Conservation (phyloP, 2,888 invertebrate species). For the Acleris holmiana region DNA sequence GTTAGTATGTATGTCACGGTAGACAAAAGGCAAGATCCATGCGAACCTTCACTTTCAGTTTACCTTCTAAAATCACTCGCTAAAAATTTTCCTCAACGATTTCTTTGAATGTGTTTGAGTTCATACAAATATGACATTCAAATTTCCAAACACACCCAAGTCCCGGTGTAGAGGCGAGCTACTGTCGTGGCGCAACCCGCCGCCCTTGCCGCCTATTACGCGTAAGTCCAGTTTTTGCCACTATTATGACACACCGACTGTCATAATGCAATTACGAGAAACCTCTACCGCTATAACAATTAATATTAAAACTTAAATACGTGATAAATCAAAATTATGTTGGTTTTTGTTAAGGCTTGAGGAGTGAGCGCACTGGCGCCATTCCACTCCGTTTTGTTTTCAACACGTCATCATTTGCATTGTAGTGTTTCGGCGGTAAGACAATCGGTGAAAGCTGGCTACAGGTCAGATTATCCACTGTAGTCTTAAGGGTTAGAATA, state of each 20-base stretch:
- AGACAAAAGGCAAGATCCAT: too few species aligned
- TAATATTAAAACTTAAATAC: constrained; percentile 38
- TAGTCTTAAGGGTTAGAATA: too few species aligned
- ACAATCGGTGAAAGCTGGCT: too few species aligned
- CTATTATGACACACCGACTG: constrained; percentile 46
- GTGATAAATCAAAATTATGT: constrained; percentile 40
- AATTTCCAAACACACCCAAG: constrained; percentile 25
- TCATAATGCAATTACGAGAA: constrained; percentile 47
- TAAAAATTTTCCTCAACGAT: too few species aligned
- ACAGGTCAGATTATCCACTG: too few species aligned
- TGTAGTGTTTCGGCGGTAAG: too few species aligned
- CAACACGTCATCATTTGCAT: too few species aligned
- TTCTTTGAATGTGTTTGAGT: not conserved
- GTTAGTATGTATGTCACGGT: too few species aligned
- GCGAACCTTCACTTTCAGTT: too few species aligned
- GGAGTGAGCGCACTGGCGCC: not conserved
- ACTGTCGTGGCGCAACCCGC: constrained; percentile 6
- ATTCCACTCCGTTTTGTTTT: too few species aligned
- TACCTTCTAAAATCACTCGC: too few species aligned
- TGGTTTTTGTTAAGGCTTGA: not conserved
- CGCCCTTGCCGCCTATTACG: constrained; percentile 32
- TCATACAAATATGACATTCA: constrained; percentile 2
- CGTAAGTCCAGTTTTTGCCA: constrained; percentile 24
- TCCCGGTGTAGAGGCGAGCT: not conserved
- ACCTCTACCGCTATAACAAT: constrained; percentile 39